Conservation (phyloP, 2,888 invertebrate genomes). For the Anthoptus insignis region DNA sequence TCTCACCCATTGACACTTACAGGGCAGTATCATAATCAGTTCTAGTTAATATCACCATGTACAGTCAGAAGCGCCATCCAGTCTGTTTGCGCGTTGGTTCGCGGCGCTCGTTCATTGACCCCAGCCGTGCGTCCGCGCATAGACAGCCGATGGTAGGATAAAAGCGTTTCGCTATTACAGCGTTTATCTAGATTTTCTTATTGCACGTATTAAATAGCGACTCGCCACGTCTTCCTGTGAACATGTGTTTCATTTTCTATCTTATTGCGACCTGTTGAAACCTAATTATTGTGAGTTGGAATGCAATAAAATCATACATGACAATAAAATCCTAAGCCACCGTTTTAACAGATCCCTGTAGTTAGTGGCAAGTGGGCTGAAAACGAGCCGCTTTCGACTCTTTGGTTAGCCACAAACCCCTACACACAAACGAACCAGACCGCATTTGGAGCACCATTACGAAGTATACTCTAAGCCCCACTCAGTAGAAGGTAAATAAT, state of each 20-base stretch:
- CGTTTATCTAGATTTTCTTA: conserved; percentile 45
- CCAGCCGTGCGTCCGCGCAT: conserved; percentile 72
- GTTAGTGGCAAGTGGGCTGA: too few relatives aligned
- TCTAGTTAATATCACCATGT: background rate
- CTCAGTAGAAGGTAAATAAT: too few relatives aligned
- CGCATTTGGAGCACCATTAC: too few relatives aligned
- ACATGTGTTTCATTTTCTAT: conserved; percentile 17
- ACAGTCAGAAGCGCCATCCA: conserved; percentile 16
- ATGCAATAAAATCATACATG: too few relatives aligned
- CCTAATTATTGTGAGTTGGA: background rate
- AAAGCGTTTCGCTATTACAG: conserved; percentile 51
- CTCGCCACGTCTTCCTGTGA: conserved; percentile 14
- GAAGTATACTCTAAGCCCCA: too few relatives aligned
- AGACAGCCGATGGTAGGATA: conserved; percentile 72
- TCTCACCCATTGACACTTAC: too few relatives aligned
- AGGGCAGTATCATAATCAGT: too few relatives aligned
- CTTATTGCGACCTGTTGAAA: conserved; percentile 1
- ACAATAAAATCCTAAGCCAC: too few relatives aligned
- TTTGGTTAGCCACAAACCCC: too few relatives aligned
- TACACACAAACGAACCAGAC: too few relatives aligned
- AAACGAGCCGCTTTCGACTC: too few relatives aligned
- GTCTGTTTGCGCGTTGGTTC: conserved; percentile 50
- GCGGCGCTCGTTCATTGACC: conserved; percentile 69
- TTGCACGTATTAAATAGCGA: conserved; percentile 30
- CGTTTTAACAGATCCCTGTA: too few relatives aligned